phyloP scores from a whole-genome alignment of 2,888 invertebrate genomes.

The Cepaea hortensis region DNA sequence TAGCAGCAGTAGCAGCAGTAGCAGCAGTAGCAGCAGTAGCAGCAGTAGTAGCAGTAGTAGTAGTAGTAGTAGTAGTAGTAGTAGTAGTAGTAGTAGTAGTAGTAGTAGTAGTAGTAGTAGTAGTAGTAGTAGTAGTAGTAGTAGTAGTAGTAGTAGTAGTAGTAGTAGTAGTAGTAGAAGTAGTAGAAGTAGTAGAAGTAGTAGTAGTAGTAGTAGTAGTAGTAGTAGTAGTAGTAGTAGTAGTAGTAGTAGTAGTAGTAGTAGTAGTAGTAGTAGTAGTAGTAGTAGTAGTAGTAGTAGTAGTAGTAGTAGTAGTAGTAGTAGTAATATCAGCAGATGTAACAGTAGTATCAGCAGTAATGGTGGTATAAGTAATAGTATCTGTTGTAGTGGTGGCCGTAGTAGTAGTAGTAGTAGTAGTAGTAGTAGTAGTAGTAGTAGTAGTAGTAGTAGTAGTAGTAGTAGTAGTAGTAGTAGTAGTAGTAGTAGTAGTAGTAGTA shows the following conservation, averaged over 20 bases:
- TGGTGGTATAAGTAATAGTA: neutral
- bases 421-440: neutral
- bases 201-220: too few relatives aligned
- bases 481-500: neutral
- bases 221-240: too few relatives aligned
- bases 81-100: too few relatives aligned
- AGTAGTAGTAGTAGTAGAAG: neutral
- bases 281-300: too few relatives aligned
- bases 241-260: neutral
- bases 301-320: too few relatives aligned
- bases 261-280: neutral
- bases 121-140: too few relatives aligned
- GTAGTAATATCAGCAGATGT: too few relatives aligned
- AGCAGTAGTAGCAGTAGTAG: too few relatives aligned
- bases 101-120: too few relatives aligned
- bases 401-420: slow-evolving; percentile 6
- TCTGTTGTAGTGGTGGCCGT: neutral
- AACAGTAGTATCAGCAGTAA: too few relatives aligned
- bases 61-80: too few relatives aligned
- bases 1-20: neutral
- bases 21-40: neutral
- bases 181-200: neutral
- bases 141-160: too few relatives aligned
- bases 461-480: neutral
- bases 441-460: slow-evolving; percentile 6